phyloP scores from a whole-genome alignment of 92 coral and sea anemone species.

The Zoanthus sansibaricus region DNA sequence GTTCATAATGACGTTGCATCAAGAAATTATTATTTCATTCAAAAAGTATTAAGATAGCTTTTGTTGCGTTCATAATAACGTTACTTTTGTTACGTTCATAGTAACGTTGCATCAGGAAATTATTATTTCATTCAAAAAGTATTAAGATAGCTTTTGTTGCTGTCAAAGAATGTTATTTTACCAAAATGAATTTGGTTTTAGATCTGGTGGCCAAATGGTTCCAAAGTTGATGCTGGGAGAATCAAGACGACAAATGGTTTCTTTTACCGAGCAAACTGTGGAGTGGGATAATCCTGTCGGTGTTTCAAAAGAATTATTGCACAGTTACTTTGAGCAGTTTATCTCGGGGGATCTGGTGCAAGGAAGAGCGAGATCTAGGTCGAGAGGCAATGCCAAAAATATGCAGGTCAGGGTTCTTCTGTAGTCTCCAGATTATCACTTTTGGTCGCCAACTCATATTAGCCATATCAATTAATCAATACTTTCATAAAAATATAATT shows the following conservation, averaged over 20 bases:
- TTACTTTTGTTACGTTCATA: not conserved
- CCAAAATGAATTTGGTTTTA: not conserved
- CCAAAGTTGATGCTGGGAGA: constrained; percentile 33
- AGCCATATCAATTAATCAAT: too few relatives aligned
- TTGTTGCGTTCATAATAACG: not conserved
- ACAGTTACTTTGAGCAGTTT: constrained; percentile 72
- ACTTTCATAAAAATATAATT: too few relatives aligned
- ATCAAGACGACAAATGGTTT: constrained; percentile 26
- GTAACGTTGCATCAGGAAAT: not conserved
- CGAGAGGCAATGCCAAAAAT: constrained; percentile 44
- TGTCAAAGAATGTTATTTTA: not conserved
- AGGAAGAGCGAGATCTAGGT: constrained; percentile 26
- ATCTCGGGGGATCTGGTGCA: constrained; percentile 44
- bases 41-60: too few relatives aligned
- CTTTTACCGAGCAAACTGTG: constrained; percentile 50
- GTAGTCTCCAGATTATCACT: too few relatives aligned
- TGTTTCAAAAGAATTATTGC: constrained; percentile 68
- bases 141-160: too few relatives aligned
- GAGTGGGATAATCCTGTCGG: constrained; percentile 82
- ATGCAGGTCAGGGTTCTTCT: constrained; percentile 42
- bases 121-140: too few relatives aligned
- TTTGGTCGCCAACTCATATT: too few relatives aligned
- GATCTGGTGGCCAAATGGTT: not conserved
- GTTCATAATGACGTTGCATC: not conserved
- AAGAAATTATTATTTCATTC: not conserved